These are phyloP conservation scores for Tachysurus vachellii DNA, from an alignment of 2,113 vertebrate species.

Conservation along the genomic window DNA sequence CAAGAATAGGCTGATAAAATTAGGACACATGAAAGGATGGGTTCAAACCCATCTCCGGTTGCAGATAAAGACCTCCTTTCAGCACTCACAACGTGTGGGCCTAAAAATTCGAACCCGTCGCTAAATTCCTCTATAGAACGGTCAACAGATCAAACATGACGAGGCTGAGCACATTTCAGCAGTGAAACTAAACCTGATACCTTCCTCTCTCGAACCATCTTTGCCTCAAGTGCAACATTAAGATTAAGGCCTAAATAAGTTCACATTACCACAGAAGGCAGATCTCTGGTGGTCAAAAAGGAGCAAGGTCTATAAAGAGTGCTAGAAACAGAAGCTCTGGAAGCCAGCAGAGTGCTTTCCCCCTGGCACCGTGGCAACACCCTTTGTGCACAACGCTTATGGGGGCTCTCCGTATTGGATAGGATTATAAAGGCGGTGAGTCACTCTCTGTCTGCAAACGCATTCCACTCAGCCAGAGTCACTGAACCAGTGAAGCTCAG, in stretches of 20 bases:
- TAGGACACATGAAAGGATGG: conserved; percentile 40
- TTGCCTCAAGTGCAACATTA: conserved; percentile 2
- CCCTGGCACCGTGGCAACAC: conserved; percentile 56
- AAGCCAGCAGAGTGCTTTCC: conserved; percentile 29
- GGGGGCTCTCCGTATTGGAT: conserved; percentile 49
- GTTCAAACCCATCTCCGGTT: conserved; percentile 47
- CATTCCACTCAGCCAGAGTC: conserved; percentile 42
- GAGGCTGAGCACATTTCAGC: conserved; percentile 20
- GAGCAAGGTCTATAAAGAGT: conserved; percentile 24
- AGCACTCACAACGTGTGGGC: conserved; percentile 23
- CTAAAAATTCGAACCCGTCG: conserved; percentile 6
- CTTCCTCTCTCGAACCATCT: background rate
- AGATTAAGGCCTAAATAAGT: conserved; percentile 11
- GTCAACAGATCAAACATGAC: conserved; percentile 19
- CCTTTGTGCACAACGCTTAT: conserved; percentile 48
- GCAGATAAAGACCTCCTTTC: conserved; percentile 54
- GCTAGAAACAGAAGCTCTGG: conserved; percentile 44
- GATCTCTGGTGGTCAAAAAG: conserved; percentile 23
- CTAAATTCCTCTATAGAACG: conserved; percentile 34
- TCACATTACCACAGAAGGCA: conserved; percentile 35
- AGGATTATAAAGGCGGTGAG: conserved; percentile 49
- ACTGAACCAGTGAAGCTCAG: conserved; percentile 27
- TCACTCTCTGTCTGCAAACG: conserved; percentile 45
- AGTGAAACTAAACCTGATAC: conserved; percentile 21
- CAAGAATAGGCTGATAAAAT: conserved; percentile 49